Evolutionary conservation across 2,888 invertebrate species (phyloP).

Genomic region (Microdon myrmicae): DNA sequence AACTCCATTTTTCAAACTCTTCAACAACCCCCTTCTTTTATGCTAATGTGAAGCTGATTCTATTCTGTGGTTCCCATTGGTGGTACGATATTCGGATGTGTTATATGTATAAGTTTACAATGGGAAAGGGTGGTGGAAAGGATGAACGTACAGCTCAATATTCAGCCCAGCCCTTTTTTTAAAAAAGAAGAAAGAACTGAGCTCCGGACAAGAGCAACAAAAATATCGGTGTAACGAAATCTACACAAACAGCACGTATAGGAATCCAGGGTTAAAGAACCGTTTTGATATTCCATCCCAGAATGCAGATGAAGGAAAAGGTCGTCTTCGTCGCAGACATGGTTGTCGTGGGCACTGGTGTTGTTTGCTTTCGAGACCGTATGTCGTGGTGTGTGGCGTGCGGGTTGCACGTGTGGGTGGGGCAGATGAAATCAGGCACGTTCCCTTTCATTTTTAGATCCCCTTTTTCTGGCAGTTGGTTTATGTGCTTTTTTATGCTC

Average conservation of each 20-base stretch:
- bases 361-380: slow-evolving; percentile 40
- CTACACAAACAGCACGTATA: too few species aligned
- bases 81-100: slow-evolving; percentile 19
- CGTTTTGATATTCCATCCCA: slow-evolving; percentile 36
- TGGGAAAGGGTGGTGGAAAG: slow-evolving; percentile 47
- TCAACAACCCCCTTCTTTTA: slow-evolving; percentile 38
- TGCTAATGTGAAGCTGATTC: slow-evolving; percentile 43
- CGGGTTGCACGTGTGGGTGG: slow-evolving; percentile 35
- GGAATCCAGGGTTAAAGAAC: slow-evolving; percentile 38
- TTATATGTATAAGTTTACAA: slow-evolving; percentile 17
- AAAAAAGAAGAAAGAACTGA: too few species aligned
- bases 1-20: slow-evolving; percentile 36
- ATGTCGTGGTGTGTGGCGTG: slow-evolving; percentile 23
- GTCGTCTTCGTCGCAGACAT: slow-evolving; percentile 14
- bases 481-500: slow-evolving; percentile 34
- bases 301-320: slow-evolving; percentile 47
- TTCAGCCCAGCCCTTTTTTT: slow-evolving; percentile 33
- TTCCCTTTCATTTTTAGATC: slow-evolving; percentile 39
- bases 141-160: slow-evolving; percentile 32
- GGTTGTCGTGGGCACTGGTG: slow-evolving; percentile 10
- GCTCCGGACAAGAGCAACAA: slow-evolving; percentile 1
- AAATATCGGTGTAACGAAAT: slow-evolving; percentile 1
- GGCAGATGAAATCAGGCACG: slow-evolving; percentile 43
- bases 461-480: slow-evolving; percentile 41
- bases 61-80: slow-evolving; percentile 38